Base-by-base conservation (phyloP, 2,113 vertebrate species). In the Callipepla californica region DNA sequence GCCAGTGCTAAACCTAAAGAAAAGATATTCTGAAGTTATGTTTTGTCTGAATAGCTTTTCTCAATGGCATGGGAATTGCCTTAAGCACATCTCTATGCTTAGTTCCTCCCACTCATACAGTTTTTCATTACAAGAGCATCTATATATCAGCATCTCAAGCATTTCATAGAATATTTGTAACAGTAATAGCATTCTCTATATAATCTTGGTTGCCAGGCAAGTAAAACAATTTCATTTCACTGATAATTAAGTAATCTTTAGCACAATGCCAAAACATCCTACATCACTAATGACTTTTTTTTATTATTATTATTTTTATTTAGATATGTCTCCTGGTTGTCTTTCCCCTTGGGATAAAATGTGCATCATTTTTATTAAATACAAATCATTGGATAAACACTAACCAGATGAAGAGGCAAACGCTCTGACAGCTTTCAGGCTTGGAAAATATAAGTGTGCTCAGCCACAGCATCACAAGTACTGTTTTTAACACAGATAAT, bases 201-300 rank as follows among this genome's bases (percentile, higher is more conserved):
- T 47, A 68, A 75, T 76, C 3, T 53, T 90, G 51, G 17, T 66
- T 78, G 25, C 13, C 81, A 94, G 66, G 65, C 21, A 81, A 87
- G 32, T 16, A 79, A 19, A 57, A 61, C 38, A 68, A 44, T 87
- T 93, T 79, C 4, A 18, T 90, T 94, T 84, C 36, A 50, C 32
- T 84, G 44, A 73, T 80, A 93, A 91, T 85, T 70, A 96, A 94
- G 40, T 32, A 92, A 57, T 91, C 70, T 86, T 90, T 47, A 94
- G 55, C 45, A 84, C 88, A 23, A 72, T 81, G 59, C 88, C 70
- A 86, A 74, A 93, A 89, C 23, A 76, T 63, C 66, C 17, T 90
- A 80, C 92, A 79, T 83, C 28, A 59, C 26, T 92, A 86, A 84
- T 69, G 76, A 77, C 50, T 87, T 92, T 74, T 92, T 74, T 77